These are phyloP conservation scores for Mesitornis unicolor DNA, from an alignment of 2,113 vertebrate species.

Conservation along the genomic window DNA sequence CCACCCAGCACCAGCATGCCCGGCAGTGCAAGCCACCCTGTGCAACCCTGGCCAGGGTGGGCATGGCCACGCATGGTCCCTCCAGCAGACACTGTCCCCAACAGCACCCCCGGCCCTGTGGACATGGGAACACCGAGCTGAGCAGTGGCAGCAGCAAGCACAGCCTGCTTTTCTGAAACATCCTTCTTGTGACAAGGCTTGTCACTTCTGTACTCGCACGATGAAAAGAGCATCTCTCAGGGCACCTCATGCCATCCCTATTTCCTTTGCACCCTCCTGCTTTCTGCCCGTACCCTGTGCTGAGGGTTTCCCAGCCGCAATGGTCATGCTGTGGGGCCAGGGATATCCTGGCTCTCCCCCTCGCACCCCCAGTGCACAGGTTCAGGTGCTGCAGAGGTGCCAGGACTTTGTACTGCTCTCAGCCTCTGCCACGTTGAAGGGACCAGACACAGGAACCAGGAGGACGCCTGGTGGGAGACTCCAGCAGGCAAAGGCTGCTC, in stretches of 20 bases:
- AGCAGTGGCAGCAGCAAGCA: not conserved
- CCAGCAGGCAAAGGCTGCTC: not conserved
- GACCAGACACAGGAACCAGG: fast-evolving
- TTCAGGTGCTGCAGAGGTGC: not conserved
- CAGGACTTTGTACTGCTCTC: not conserved
- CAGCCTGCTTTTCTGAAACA: not conserved
- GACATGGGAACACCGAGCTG: not conserved
- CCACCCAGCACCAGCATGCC: fast-evolving
- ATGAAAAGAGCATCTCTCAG: not conserved
- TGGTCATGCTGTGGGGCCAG: fast-evolving
- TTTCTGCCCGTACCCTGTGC: fast-evolving
- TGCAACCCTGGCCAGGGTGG: not conserved
- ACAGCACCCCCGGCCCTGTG: fast-evolving
- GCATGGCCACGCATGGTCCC: fast-evolving
- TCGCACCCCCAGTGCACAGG: not conserved
- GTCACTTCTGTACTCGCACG: fast-evolving
- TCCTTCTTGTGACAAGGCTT: not conserved
- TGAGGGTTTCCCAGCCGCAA: not conserved
- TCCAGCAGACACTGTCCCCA: not conserved
- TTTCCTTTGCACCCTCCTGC: not conserved
- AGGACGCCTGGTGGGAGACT: fast-evolving
- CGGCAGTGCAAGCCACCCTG: fast-evolving
- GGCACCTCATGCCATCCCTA: not conserved
- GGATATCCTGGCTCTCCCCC: not conserved
- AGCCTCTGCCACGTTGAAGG: not conserved